A percentile compares a stretch with the other conserved stretches of the same genome.
These are phyloP conservation scores for Octomys mimax DNA, from an alignment of 2,797 vertebrate species.

Conservation along the genomic window DNA sequence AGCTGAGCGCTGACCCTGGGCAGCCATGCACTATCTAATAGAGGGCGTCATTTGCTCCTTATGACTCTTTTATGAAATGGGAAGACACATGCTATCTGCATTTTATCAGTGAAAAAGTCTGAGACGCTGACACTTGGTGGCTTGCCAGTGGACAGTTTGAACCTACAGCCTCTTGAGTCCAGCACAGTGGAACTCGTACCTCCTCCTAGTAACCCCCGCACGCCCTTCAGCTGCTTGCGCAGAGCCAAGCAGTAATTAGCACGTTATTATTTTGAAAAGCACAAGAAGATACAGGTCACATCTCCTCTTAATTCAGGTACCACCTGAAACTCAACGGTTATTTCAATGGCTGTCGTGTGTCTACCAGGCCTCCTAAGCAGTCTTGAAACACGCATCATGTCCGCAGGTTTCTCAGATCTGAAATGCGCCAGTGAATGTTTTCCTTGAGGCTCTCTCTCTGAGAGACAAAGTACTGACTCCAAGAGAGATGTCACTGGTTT, in stretches of 20 bases:
- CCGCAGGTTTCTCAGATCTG: too few species aligned
- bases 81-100: not conserved
- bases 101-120: not conserved
- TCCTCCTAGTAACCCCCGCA: not conserved
- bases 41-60: not conserved
- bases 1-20: not conserved
- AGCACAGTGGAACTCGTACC: too few species aligned
- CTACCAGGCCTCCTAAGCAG: not conserved
- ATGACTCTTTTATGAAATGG: not conserved
- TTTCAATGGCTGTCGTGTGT: not conserved
- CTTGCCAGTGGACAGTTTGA: not conserved
- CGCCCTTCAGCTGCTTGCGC: not conserved
- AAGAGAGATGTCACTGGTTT: not conserved
- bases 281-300: not conserved
- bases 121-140: not conserved
- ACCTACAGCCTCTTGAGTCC: not conserved
- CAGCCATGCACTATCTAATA: not conserved
- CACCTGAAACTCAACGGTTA: not conserved
- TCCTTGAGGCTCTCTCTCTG: not conserved
- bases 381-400: not conserved
- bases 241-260: not conserved
- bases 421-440: not conserved
- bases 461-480: not conserved
- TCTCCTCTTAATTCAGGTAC: not conserved
- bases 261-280: not conserved